These are phyloP conservation scores for Mechanitis mazaeus DNA, from an alignment of 2,888 invertebrate genomes.

Conservation along the genomic window DNA sequence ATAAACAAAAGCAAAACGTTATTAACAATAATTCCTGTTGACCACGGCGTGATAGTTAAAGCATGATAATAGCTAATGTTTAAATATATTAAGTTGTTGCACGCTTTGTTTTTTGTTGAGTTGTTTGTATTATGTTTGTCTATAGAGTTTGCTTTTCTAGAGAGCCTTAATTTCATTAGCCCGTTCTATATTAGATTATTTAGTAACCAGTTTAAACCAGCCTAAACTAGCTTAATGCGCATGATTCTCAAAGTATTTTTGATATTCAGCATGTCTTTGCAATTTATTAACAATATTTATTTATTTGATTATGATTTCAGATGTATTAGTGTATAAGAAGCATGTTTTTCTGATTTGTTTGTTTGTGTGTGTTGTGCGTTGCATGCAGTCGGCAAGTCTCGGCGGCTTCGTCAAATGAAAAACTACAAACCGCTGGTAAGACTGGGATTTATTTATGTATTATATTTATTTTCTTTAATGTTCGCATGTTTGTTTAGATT, in stretches of 20 bases:
- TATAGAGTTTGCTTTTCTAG: too few relatives aligned
- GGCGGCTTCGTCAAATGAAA: constrained; percentile 55
- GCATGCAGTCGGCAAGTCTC: constrained; percentile 63
- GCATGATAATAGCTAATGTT: too few relatives aligned
- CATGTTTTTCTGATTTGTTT: constrained; percentile 43
- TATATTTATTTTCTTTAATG: background rate
- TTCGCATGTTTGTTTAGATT: background rate
- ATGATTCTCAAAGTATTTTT: background rate
- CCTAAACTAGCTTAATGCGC: too few relatives aligned
- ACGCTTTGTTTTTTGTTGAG: too few relatives aligned
- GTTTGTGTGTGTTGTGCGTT: constrained; percentile 57
- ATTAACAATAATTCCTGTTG: too few relatives aligned
- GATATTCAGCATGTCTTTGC: background rate
- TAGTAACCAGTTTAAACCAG: too few relatives aligned
- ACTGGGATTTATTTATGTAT: constrained; percentile 25
- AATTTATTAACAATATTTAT: constrained; percentile 4
- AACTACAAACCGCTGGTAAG: constrained; percentile 71
- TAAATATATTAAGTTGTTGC: too few relatives aligned
- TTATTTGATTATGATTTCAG: constrained; percentile 24
- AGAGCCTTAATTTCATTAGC: too few relatives aligned
- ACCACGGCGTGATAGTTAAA: too few relatives aligned
- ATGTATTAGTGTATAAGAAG: constrained; percentile 26
- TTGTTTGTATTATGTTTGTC: too few relatives aligned
- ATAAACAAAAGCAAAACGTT: too few relatives aligned
- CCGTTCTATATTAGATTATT: background rate